Evolutionary conservation across 2,113 vertebrate species (phyloP).

Genomic region (Lepus timidus): DNA sequence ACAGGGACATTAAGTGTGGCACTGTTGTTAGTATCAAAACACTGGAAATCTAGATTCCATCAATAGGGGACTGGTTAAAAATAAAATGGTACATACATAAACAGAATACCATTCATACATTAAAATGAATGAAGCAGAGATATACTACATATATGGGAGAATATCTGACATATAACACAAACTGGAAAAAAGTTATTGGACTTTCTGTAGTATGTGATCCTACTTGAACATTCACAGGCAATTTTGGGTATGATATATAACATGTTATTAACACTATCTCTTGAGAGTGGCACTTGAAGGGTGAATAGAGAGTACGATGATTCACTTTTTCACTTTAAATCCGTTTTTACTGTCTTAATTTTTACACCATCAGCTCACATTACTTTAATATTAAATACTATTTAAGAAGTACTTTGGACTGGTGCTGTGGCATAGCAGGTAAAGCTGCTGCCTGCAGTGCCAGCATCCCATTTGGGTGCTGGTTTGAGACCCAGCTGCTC

Average conservation of each 20-base stretch:
- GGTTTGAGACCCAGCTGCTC: too few species aligned
- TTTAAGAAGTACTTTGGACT: too few species aligned
- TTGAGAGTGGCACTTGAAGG: not conserved
- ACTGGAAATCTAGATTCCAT: not conserved
- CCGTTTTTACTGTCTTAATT: constrained; percentile 1
- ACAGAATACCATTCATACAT: not conserved
- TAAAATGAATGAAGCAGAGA: constrained; percentile 3
- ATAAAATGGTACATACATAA: not conserved
- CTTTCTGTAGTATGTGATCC: not conserved
- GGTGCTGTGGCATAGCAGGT: too few species aligned
- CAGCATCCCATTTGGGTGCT: too few species aligned
- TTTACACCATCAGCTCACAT: constrained; percentile 3
- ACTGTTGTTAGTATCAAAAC: constrained; percentile 13
- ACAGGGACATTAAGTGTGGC: not conserved
- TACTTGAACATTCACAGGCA: not conserved
- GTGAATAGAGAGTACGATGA: not conserved
- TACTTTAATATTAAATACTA: constrained; percentile 18
- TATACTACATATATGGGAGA: not conserved
- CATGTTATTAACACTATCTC: not conserved
- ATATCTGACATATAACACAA: not conserved
- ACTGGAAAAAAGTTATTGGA: not conserved
- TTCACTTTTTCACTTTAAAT: constrained; percentile 5
- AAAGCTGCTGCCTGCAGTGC: too few species aligned
- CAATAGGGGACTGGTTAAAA: not conserved
- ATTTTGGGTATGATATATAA: not conserved